Evolutionary conservation across 1,140 invertebrate genomes (phyloP).

Genomic region (Drosophila nasuta): DNA sequence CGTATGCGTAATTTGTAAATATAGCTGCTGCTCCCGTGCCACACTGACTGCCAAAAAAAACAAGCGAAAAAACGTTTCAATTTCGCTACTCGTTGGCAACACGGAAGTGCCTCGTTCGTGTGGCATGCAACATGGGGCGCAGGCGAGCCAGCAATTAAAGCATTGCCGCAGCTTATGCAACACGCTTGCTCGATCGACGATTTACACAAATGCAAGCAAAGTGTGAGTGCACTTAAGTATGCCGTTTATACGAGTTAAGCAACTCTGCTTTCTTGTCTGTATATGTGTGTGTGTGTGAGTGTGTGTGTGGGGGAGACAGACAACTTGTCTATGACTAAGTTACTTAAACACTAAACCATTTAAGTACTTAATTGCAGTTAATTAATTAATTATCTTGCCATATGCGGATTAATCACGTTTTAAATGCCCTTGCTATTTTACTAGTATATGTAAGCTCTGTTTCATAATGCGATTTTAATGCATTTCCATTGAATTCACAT

Average conservation of each 20-base stretch:
- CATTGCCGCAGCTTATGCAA: slow-evolving; percentile 51
- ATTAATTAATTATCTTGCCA: slow-evolving; percentile 30
- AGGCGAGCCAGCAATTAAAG: slow-evolving; percentile 42
- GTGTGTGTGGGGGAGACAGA: background rate
- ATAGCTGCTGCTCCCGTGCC: slow-evolving; percentile 69
- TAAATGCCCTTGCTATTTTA: slow-evolving; percentile 5
- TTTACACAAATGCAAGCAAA: slow-evolving; percentile 16
- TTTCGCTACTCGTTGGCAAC: slow-evolving; percentile 44
- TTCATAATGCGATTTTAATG: slow-evolving; percentile 1
- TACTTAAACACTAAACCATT: slow-evolving; percentile 37
- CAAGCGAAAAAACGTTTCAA: slow-evolving; percentile 63
- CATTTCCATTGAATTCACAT: background rate
- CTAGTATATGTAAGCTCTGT: background rate
- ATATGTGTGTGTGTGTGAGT: too few relatives aligned
- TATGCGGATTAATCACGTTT: background rate
- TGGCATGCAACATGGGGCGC: slow-evolving; percentile 40
- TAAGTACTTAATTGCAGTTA: slow-evolving; percentile 42
- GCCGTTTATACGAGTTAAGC: slow-evolving; percentile 22
- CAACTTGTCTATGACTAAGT: background rate
- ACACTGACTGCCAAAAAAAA: slow-evolving; percentile 75
- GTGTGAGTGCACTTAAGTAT: background rate
- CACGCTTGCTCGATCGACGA: slow-evolving; percentile 23
- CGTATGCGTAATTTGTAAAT: slow-evolving; percentile 75
- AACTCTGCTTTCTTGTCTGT: too few relatives aligned
- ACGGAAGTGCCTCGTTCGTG: slow-evolving; percentile 49